phyloP scores from a whole-genome alignment of 2,888 invertebrate genomes.

The Chydorus sphaericus region DNA sequence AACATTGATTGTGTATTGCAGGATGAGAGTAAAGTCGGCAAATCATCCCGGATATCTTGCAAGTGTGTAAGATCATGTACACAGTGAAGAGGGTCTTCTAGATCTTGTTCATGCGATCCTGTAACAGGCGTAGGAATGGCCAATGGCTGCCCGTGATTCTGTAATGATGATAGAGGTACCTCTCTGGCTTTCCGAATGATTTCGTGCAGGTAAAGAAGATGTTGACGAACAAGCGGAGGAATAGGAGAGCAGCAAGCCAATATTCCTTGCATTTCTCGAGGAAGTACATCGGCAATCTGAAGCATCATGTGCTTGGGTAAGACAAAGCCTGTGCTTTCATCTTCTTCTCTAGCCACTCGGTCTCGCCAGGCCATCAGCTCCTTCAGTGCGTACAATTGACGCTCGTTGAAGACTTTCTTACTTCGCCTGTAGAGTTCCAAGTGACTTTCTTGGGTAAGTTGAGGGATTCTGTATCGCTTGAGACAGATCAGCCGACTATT shows the following conservation, averaged over 20 bases:
- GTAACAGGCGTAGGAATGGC: neutral
- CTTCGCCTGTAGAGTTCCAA: slow-evolving; percentile 60
- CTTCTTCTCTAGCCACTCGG: slow-evolving; percentile 60
- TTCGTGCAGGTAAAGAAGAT: slow-evolving; percentile 37
- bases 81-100: slow-evolving; percentile 40
- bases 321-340: slow-evolving; percentile 81
- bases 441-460: slow-evolving; percentile 50
- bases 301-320: slow-evolving; percentile 92
- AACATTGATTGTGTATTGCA: neutral
- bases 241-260: slow-evolving; percentile 85
- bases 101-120: neutral
- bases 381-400: slow-evolving; percentile 67
- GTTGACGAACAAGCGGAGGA: slow-evolving; percentile 55
- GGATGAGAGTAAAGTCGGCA: slow-evolving; percentile 31
- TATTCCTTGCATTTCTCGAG: slow-evolving; percentile 83
- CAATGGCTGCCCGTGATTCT: slow-evolving; percentile 9
- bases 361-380: slow-evolving; percentile 82
- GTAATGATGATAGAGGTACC: slow-evolving; percentile 43
- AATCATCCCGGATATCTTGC: slow-evolving; percentile 39
- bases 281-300: slow-evolving; percentile 71
- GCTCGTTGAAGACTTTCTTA: slow-evolving; percentile 64
- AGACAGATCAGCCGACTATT: slow-evolving; percentile 59
- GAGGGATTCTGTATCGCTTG: slow-evolving; percentile 63
- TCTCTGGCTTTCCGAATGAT: slow-evolving; percentile 54
- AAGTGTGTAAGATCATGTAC: slow-evolving; percentile 43